Percentiles rank a stretch among this genome's conserved stretches.
These are phyloP conservation scores for Helicolenus hilgendorfi DNA, from an alignment of 2,797 vertebrate genomes.

Conservation along the genomic window DNA sequence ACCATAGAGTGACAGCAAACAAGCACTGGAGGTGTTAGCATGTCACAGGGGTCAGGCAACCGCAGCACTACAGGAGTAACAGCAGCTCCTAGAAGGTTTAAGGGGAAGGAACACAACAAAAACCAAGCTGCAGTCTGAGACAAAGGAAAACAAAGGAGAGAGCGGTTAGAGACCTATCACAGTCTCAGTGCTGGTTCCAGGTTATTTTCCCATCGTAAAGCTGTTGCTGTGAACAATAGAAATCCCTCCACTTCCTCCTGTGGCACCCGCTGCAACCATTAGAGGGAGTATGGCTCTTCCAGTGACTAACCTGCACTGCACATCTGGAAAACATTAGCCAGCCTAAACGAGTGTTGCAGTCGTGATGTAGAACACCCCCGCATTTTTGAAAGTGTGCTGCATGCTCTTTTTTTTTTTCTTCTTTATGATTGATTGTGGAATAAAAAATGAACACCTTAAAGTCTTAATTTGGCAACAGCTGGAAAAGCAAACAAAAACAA, in stretches of 20 bases:
- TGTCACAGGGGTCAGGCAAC: background rate
- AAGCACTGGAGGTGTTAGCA: conserved; percentile 29
- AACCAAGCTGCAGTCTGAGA: conserved; percentile 24
- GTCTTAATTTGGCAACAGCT: conserved; percentile 72
- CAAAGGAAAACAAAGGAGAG: conserved; percentile 36
- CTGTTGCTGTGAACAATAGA: conserved; percentile 69
- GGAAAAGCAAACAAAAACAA: conserved; percentile 75
- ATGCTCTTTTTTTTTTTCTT: conserved; percentile 17
- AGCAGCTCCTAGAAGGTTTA: conserved; percentile 7
- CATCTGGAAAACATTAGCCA: conserved; percentile 89
- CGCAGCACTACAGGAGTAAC: conserved; percentile 32
- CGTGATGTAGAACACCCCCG: conserved; percentile 84
- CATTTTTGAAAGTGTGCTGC: conserved; percentile 77
- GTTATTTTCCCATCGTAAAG: conserved; percentile 67
- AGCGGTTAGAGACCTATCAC: conserved; percentile 29
- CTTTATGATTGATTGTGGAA: conserved; percentile 72
- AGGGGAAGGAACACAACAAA: conserved; percentile 26
- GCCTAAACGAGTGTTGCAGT: conserved; percentile 80
- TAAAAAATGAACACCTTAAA: conserved; percentile 75
- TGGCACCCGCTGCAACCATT: conserved; percentile 45
- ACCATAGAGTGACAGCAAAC: conserved; percentile 5
- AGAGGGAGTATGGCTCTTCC: conserved; percentile 78
- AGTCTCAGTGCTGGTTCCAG: conserved; percentile 43
- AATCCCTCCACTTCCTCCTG: conserved; percentile 62
- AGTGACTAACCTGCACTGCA: conserved; percentile 74